Evolutionary conservation across 2,113 vertebrate genomes (phyloP), one percentile per base, ranked within the genome.

Genomic region (Phalacrocorax aristotelis): DNA sequence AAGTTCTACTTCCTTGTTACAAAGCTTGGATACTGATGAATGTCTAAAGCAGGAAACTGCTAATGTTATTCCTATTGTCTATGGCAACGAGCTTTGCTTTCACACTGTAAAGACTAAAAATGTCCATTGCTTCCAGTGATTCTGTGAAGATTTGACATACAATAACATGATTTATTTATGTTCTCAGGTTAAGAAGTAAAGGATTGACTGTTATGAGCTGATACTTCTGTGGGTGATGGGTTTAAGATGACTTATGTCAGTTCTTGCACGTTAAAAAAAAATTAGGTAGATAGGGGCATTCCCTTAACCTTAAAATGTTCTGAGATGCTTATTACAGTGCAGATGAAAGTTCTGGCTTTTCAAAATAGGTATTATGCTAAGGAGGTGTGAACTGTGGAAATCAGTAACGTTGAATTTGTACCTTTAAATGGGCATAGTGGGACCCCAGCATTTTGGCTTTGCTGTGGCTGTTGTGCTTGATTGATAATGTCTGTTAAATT

Each of bases 1-100:
- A 96, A 77, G 84, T 97, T 78, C 78, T 48, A 4, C 81, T 96
- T 94, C 94, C 82, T 94, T 49, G 58, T 92, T 95, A 70, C 87
- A 86, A 90, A 38, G 11, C 16, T 21, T 52, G 26, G 68, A 21
- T 42, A 46, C 23, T 11, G 55, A 22, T 66, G 38, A 55, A 30
- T 15, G 36, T 27, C 70, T 58, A 15, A 75, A 91, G 51, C 29
- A 52, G 80, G 74, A 85, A 95, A 51, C 52, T 71, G 4, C 40
- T 87, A 1, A 38, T 9, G 32, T n/a, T 51, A 30, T 77, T 94
- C 29, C 34, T 34, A 30, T 61, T 83, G 62, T 62, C 23, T 84
- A 5, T 27, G 55, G 57, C 70, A 78, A 32, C 20, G 18, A 34
- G 84, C 30, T 62, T 71, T 71, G 52, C n/a, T 62, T 89, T 72